phyloP scores from a whole-genome alignment of 2,888 invertebrate species.

The Drosophila melanocephala region DNA sequence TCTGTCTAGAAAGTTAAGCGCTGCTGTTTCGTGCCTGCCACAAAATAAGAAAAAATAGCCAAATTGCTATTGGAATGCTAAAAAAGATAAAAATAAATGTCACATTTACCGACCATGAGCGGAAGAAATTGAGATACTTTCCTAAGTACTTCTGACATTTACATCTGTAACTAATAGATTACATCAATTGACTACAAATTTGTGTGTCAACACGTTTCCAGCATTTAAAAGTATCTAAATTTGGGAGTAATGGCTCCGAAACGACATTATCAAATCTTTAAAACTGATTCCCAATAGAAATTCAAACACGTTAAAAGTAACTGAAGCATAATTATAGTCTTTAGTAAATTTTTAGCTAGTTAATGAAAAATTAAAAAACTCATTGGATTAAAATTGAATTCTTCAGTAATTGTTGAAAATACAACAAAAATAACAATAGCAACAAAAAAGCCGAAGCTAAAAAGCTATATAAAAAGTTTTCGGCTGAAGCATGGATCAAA shows the following conservation, averaged over 20 bases:
- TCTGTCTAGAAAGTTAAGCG: slow-evolving; percentile 46
- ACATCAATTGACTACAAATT: slow-evolving; percentile 46
- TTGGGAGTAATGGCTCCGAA: neutral
- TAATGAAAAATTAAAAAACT: neutral
- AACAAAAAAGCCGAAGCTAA: neutral
- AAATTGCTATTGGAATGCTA: slow-evolving; percentile 44
- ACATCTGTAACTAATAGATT: slow-evolving; percentile 46
- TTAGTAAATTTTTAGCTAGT: neutral
- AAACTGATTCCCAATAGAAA: neutral
- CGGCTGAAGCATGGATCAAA: neutral
- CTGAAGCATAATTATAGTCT: neutral
- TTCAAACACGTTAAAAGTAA: neutral
- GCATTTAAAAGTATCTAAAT: slow-evolving; percentile 15
- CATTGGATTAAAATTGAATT: neutral
- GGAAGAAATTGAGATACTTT: slow-evolving; percentile 50
- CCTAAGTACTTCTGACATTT: slow-evolving; percentile 51
- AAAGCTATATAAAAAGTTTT: neutral
- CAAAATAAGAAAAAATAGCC: slow-evolving; percentile 39
- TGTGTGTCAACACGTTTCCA: slow-evolving; percentile 21
- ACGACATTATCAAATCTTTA: slow-evolving; percentile 2
- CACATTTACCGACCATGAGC: slow-evolving; percentile 19
- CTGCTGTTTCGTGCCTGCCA: slow-evolving; percentile 15
- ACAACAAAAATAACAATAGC: neutral
- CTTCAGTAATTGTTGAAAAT: neutral
- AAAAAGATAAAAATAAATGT: slow-evolving; percentile 42